Evolutionary conservation across 2,797 vertebrate genomes (phyloP).

Genomic region (Scleropages formosus): DNA sequence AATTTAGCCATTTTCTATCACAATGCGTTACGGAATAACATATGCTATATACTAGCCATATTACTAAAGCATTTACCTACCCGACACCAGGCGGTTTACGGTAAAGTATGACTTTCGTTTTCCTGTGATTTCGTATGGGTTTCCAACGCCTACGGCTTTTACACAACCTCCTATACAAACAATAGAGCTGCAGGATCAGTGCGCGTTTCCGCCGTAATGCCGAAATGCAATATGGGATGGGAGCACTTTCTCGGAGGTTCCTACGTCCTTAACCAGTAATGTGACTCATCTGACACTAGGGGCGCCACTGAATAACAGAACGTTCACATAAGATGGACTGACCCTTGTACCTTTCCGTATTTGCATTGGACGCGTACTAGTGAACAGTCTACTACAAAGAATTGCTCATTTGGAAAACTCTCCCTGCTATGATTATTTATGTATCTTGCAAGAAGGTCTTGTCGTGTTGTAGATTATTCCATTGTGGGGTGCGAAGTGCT

Average conservation of each 20-base stretch:
- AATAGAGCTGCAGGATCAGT: constrained; percentile 34
- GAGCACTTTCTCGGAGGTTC: not conserved
- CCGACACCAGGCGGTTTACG: constrained; percentile 33
- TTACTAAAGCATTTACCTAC: constrained; percentile 49
- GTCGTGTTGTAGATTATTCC: too few species aligned
- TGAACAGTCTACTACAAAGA: too few species aligned
- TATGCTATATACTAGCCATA: not conserved
- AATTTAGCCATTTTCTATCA: not conserved
- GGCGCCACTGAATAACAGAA: constrained; percentile 39
- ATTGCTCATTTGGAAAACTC: too few species aligned
- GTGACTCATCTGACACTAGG: constrained; percentile 34
- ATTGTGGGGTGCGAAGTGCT: too few species aligned
- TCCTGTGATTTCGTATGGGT: not conserved
- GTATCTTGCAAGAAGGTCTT: too few species aligned
- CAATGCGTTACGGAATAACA: not conserved
- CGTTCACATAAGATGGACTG: not conserved
- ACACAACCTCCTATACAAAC: constrained; percentile 41
- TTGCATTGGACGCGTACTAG: too few species aligned
- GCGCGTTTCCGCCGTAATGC: constrained; percentile 41
- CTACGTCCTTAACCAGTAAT: not conserved
- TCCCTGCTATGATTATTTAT: too few species aligned
- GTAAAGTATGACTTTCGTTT: constrained; percentile 30
- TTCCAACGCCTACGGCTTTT: constrained; percentile 9
- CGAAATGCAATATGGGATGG: constrained; percentile 64
- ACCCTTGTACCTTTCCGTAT: too few species aligned